Conservation (phyloP, 2,888 invertebrate species). For the Drosophila rellima region DNA sequence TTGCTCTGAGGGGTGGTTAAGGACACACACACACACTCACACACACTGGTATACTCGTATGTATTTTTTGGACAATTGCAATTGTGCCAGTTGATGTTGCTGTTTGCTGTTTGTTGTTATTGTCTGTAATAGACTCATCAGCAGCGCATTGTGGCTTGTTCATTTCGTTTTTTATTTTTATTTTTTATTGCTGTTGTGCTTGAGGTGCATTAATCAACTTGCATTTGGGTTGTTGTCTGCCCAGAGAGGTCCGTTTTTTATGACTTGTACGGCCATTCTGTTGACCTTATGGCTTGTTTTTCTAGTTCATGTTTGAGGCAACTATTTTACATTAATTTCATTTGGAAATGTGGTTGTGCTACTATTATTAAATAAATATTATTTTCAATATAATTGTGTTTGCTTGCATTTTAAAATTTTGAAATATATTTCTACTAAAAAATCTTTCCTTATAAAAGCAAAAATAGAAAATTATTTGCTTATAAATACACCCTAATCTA, state of each 20-base stretch:
- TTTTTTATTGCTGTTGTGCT: constrained; percentile 59
- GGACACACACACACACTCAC: background rate
- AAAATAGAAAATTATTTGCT: too few species aligned
- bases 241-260: constrained; percentile 53
- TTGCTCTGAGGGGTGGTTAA: constrained; percentile 40
- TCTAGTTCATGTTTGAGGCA: constrained; percentile 14
- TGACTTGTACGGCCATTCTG: constrained; percentile 37
- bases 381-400: background rate
- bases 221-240: constrained; percentile 49
- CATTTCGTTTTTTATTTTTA: constrained; percentile 54
- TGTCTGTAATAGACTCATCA: constrained; percentile 76
- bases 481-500: too few species aligned
- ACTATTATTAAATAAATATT: background rate
- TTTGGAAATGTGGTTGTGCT: background rate
- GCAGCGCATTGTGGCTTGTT: constrained; percentile 51
- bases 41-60: background rate
- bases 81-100: constrained; percentile 51
- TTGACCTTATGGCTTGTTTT: constrained; percentile 42
- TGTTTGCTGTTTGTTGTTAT: constrained; percentile 53
- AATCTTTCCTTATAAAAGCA: too few species aligned
- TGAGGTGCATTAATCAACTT: constrained; percentile 75
- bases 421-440: too few species aligned
- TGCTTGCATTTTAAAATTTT: too few species aligned
- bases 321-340: constrained; percentile 10
- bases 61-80: constrained; percentile 44